Conservation (phyloP, 2,797 vertebrate species). For the Enteromius viviparus region DNA sequence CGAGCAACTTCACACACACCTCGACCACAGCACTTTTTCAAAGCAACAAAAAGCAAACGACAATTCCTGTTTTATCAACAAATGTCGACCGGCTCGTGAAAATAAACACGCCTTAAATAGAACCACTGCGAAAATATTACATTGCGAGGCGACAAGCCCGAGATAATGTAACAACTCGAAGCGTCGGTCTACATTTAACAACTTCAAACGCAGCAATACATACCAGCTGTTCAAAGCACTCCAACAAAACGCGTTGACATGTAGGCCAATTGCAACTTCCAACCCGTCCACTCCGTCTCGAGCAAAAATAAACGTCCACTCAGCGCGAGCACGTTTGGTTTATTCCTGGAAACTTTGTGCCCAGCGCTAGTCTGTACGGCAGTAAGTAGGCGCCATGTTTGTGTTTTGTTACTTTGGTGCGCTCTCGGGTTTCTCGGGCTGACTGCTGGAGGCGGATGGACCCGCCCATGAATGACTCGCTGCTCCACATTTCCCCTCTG, state of each 20-base stretch:
- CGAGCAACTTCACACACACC: conserved; percentile 62
- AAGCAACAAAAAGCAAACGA: not conserved
- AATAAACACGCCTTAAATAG: not conserved
- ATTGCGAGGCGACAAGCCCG: not conserved
- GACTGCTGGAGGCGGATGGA: conserved; percentile 67
- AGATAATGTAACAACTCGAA: not conserved
- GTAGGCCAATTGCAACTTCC: conserved; percentile 73
- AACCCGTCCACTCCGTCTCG: conserved; percentile 59
- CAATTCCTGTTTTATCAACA: not conserved
- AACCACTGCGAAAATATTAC: not conserved
- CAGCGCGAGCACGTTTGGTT: not conserved
- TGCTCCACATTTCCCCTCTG: conserved; percentile 43
- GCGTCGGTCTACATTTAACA: not conserved
- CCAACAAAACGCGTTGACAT: conserved; percentile 74
- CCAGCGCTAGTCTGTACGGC: conserved; percentile 70
- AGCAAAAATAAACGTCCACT: conserved; percentile 26
- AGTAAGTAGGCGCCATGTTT: conserved; percentile 80
- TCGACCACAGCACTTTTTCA: not conserved
- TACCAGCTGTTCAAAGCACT: conserved; percentile 80
- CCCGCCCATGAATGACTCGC: conserved; percentile 73
- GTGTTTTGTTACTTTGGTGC: conserved; percentile 71
- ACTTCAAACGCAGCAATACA: conserved; percentile 62
- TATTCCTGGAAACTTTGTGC: conserved; percentile 66
- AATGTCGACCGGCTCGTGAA: not conserved
- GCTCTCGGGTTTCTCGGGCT: conserved; percentile 65